phyloP scores from a whole-genome alignment of 2,113 vertebrate species.

The Xenus cinereus region DNA sequence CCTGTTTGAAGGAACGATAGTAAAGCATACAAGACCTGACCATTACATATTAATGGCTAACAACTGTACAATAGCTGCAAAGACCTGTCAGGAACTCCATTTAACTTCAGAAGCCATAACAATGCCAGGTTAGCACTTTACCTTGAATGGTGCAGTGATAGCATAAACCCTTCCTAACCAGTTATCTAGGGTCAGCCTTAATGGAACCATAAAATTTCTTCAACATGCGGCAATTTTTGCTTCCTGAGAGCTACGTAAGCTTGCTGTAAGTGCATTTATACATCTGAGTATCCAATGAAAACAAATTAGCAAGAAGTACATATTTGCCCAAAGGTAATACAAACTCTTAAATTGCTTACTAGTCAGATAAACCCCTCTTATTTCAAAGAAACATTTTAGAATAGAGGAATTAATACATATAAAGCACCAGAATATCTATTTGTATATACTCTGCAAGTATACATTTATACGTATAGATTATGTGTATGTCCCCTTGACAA shows the following conservation, averaged over 20 bases:
- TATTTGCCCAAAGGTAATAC: neutral
- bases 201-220: conserved; percentile 19
- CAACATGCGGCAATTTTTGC: neutral
- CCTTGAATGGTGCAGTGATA: neutral
- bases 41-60: neutral
- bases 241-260: neutral
- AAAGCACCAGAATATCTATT: neutral
- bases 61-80: neutral
- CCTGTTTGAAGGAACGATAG: neutral
- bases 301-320: neutral
- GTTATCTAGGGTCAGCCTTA: conserved; percentile 14
- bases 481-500: neutral
- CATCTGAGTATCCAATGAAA: neutral
- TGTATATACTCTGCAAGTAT: neutral
- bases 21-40: neutral
- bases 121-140: neutral
- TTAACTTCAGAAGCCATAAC: neutral
- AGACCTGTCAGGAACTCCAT: neutral
- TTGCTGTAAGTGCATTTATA: conserved; percentile 24
- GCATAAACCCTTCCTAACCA: conserved; percentile 2
- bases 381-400: neutral
- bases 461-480: neutral
- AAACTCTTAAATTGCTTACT: neutral
- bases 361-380: neutral
- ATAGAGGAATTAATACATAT: neutral